Evolutionary conservation across 2,888 invertebrate genomes (phyloP).

Genomic region (Drosophila neutralis): DNA sequence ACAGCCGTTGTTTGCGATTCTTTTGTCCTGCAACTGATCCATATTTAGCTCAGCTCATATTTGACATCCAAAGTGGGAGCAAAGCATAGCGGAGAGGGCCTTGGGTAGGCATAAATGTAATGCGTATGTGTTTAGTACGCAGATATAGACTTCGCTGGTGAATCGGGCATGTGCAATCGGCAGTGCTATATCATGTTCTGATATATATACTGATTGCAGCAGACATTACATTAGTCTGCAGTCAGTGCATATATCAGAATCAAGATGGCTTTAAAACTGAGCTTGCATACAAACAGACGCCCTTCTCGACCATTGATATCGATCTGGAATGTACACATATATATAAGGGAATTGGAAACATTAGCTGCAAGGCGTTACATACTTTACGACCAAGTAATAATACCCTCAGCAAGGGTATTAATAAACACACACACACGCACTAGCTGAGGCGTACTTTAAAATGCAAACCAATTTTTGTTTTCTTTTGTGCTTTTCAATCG

Average conservation of each 20-base stretch:
- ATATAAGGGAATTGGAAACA: neutral
- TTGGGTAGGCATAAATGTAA: neutral
- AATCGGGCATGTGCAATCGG: neutral
- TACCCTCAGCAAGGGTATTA: neutral
- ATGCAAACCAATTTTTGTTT: slow-evolving; percentile 28
- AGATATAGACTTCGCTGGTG: neutral
- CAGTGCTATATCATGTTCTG: neutral
- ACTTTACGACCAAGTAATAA: neutral
- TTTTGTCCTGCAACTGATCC: neutral
- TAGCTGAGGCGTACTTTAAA: slow-evolving; percentile 8
- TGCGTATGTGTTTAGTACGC: too few relatives aligned
- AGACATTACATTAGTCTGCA: neutral
- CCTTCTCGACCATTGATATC: neutral
- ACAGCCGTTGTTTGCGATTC: neutral
- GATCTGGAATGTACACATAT: neutral
- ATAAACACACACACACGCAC: slow-evolving; percentile 8
- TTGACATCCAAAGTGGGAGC: neutral
- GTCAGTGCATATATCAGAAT: neutral
- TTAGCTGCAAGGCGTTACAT: too few relatives aligned
- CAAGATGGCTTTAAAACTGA: neutral
- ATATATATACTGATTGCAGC: neutral
- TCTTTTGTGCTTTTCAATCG: slow-evolving; percentile 66
- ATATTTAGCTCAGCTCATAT: neutral
- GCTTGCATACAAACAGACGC: neutral
- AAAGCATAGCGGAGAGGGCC: neutral